Conservation (phyloP, 2,888 invertebrate species). For the Nomada ferruginata region DNA sequence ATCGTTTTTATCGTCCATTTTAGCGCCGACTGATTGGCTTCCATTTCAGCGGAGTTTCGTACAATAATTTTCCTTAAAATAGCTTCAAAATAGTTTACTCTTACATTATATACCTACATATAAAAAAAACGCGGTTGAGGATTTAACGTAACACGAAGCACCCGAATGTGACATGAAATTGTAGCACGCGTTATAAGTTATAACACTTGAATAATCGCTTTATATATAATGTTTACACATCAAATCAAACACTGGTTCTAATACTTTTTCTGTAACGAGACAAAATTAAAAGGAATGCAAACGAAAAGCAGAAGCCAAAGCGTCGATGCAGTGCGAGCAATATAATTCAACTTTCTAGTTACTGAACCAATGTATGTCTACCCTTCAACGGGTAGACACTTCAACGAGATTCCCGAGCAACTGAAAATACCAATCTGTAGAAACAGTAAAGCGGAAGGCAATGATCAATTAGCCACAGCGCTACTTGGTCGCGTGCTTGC, state of each 20-base stretch:
- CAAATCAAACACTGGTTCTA: too few species aligned
- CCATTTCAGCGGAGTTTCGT: constrained; percentile 11
- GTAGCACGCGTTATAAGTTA: too few species aligned
- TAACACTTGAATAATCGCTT: too few species aligned
- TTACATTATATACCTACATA: background rate
- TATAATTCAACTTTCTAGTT: background rate
- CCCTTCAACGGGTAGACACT: too few species aligned
- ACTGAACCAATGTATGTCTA: too few species aligned
- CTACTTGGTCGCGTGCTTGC: background rate
- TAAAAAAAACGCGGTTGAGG: constrained; percentile 12
- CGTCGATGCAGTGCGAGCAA: background rate
- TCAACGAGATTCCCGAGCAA: too few species aligned
- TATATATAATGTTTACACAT: too few species aligned
- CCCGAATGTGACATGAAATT: too few species aligned
- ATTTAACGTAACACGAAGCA: constrained; percentile 17
- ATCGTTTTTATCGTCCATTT: constrained; percentile 23
- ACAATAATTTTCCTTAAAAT: constrained; percentile 13
- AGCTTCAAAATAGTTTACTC: constrained; percentile 7
- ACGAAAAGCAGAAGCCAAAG: background rate
- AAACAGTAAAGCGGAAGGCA: background rate
- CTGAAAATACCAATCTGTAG: background rate
- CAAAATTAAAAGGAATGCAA: too few species aligned
- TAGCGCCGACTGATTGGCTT: constrained; percentile 3
- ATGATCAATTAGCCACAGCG: constrained; percentile 26
- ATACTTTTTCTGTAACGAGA: too few species aligned